Base-by-base conservation (phyloP, 1,140 invertebrate genomes). In the Ostrea denselamellosa region DNA sequence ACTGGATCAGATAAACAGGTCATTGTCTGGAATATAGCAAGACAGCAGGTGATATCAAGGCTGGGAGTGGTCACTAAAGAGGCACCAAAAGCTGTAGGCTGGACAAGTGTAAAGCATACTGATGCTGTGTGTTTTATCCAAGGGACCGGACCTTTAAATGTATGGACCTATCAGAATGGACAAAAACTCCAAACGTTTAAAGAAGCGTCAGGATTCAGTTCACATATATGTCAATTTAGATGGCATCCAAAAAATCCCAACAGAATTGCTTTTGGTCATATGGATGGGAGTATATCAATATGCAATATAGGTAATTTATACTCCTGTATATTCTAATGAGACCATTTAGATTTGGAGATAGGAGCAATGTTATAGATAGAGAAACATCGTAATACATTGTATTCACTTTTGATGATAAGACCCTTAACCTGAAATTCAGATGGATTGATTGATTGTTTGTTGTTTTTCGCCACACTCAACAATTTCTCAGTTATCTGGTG, bases 221-320 rank as follows among this genome's bases (percentile, higher is more conserved):
- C 92, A 8, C 86, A 91, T 83, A 89, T 94, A 8, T 92, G 90
- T 62, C 89, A 92, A 85, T 92, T 95, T 51, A 90, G 93, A 52
- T 95, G 95, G 94, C 94, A 95, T 91, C 93, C 90, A 7, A 92
- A 91, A 58, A 91, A 90, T 34, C 84, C 89, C 12, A 92, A 92
- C 17, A 92, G 93, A 86, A 85, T 95, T 8, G 95, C 92, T 2
- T 90, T 95, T 87, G 95, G 95, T 7, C 95, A 95, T 89, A 88
- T 89, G 34, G 93, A 95, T 93, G 95, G 95, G 44, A 93, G 92
- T 86, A 87, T 95, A 22, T 95, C 95, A 25, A 89, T 95, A n/a
- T 94, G 94, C 84, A 85, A 87, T 65, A 89, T 93, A 92, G 94
- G 95, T 95, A 87, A 1, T 5, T 44, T 44, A 44, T 5, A 44